Percentiles rank a stretch among this genome's conserved stretches.
Conservation (phyloP, 1,140 invertebrate genomes). For the Venustaconcha ellipsiformis region DNA sequence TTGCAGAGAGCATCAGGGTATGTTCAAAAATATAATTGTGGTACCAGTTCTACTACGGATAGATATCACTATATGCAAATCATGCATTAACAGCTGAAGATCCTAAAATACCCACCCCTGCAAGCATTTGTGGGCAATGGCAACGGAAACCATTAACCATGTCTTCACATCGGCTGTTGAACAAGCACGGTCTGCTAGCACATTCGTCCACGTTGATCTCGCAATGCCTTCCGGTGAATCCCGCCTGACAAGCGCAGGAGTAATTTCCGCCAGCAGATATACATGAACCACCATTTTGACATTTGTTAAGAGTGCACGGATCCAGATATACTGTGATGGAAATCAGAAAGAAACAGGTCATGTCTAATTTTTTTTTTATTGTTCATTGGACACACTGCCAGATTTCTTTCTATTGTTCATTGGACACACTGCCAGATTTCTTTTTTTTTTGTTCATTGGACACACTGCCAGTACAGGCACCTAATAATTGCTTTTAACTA, state of each 20-base stretch:
- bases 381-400: too few species aligned
- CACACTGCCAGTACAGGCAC: too few species aligned
- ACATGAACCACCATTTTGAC: conserved; percentile 52
- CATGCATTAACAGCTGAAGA: not conserved
- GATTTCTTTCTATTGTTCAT: too few species aligned
- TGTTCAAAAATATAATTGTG: too few species aligned
- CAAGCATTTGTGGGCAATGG: conserved; percentile 32
- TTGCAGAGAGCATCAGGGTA: too few species aligned
- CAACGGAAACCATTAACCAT: conserved; percentile 46
- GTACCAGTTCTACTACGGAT: too few species aligned
- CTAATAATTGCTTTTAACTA: too few species aligned
- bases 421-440: too few species aligned
- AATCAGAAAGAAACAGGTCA: not conserved
- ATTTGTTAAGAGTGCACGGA: conserved; percentile 46
- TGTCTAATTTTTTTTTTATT: too few species aligned
- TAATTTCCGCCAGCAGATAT: not conserved
- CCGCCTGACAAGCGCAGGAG: conserved; percentile 12
- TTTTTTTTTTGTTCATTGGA: too few species aligned
- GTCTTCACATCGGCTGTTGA: conserved; percentile 92
- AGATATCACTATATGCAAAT: too few species aligned
- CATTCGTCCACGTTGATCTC: conserved; percentile 79
- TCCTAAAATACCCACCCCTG: conserved; percentile 37
- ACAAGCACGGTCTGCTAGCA: conserved; percentile 89
- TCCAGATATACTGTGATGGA: conserved; percentile 11
- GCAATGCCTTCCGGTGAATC: conserved; percentile 79